Conservation (phyloP, 2,113 vertebrate species). For the Callipepla squamata region DNA sequence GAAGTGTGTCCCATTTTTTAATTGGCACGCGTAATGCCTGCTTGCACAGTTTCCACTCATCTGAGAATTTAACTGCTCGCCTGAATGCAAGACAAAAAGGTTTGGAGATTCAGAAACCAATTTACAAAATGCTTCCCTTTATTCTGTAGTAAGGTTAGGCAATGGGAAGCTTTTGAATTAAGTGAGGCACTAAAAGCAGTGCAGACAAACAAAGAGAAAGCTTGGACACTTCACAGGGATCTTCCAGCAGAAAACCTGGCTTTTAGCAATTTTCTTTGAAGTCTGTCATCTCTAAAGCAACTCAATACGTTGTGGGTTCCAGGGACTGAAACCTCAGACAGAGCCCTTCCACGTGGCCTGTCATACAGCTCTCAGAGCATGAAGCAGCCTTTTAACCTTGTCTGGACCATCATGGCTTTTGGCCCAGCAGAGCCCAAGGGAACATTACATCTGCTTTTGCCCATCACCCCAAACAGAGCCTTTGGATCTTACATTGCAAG, state of each 20-base stretch:
- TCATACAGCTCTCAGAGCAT: not conserved
- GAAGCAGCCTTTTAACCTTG: not conserved
- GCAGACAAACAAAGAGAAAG: not conserved
- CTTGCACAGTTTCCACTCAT: not conserved
- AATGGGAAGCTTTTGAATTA: not conserved
- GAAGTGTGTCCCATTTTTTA: constrained; percentile 9
- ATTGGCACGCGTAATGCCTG: not conserved
- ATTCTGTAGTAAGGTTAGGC: not conserved
- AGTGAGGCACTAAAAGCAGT: not conserved
- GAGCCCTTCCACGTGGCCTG: not conserved
- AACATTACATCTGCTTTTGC: not conserved
- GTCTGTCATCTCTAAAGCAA: not conserved
- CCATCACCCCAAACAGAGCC: not conserved
- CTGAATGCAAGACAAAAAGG: not conserved
- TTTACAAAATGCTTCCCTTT: constrained; percentile 6
- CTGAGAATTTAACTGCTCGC: not conserved
- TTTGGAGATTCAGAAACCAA: not conserved
- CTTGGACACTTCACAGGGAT: not conserved
- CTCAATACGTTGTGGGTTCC: no score
- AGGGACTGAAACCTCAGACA: not conserved
- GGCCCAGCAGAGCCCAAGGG: not conserved
- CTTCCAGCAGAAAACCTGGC: not conserved
- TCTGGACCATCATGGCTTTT: no score
- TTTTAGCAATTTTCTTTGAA: not conserved
- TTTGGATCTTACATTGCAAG: not conserved